These are phyloP conservation scores for Drosophila bipectinata DNA, from an alignment of 1,140 invertebrate species.

Conservation along the genomic window DNA sequence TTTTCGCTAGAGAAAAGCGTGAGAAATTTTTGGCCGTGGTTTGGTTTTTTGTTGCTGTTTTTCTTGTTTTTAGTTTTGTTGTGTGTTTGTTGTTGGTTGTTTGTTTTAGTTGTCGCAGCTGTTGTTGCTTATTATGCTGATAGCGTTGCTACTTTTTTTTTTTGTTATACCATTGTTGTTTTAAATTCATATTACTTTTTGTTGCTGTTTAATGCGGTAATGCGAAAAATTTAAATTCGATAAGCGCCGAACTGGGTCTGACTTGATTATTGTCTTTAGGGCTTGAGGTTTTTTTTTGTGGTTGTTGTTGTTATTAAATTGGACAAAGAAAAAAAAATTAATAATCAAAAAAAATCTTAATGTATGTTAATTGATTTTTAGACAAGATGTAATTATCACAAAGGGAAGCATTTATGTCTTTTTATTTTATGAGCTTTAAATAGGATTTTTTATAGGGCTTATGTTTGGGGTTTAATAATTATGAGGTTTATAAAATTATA, in stretches of 20 bases:
- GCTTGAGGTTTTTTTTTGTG: constrained; percentile 14
- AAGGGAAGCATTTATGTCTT: background rate
- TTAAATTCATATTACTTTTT: constrained; percentile 7
- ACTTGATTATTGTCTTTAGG: constrained; percentile 46
- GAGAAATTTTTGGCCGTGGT: constrained; percentile 79
- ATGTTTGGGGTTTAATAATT: too few relatives aligned
- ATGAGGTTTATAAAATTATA: background rate
- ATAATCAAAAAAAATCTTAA: background rate
- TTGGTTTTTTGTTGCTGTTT: constrained; percentile 57
- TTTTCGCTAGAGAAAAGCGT: constrained; percentile 68
- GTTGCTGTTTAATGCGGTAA: constrained; percentile 29
- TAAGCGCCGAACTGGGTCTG: constrained; percentile 49
- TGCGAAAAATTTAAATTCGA: constrained; percentile 74
- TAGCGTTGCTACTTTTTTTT: constrained; percentile 61
- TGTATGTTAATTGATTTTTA: constrained; percentile 28
- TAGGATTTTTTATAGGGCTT: background rate
- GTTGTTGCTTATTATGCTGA: constrained; percentile 72
- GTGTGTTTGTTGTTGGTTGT: constrained; percentile 25
- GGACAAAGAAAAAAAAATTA: too few relatives aligned
- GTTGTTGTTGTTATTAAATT: constrained; percentile 11
- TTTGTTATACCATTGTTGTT: constrained; percentile 32
- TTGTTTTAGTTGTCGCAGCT: constrained; percentile 53
- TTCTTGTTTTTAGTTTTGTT: constrained; percentile 56
- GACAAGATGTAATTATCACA: constrained; percentile 23
- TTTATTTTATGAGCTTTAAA: background rate